Base-by-base conservation (phyloP, 2,888 invertebrate species). In the Biston stratarius region DNA sequence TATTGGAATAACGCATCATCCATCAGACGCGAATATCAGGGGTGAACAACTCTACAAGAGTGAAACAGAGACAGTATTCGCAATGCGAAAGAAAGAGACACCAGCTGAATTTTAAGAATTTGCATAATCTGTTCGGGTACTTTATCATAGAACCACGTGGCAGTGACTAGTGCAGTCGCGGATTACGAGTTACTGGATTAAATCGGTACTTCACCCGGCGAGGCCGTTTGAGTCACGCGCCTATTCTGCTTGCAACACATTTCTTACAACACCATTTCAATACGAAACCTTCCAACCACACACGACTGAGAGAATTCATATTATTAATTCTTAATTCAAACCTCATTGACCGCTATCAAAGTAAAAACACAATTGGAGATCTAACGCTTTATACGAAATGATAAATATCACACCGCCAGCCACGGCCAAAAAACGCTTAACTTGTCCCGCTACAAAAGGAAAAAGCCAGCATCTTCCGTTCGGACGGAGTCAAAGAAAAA, bases 131-230 rank as follows among this genome's bases (percentile, higher is more conserved):
- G 90, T 85, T 86, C 80, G 88, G 89, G 93, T 84, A 94, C 92
- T 94, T 94, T 93, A 93, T 94, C 93, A 94, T 92, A 88, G 92
- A 88, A 93, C 92, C 94, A 94, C 94, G 94, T 94, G 94, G 91
- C 89, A 88, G 90, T 94, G 94, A 93, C 94, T 93, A 92, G 90
- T 92, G 93, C 94, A 94, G 83, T 90, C 83, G 87, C 85, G 91
- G 93, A 91, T 92, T 93, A 92, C 87, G 87, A 81, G 79, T 79
- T 78, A 79, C 75, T 76, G 88, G 87, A 90, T 92, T 92, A 89
- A 89, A 90, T 87, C 87, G 83, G 78, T 83, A 83, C 83, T 82
- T 85, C 83, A 76, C 40, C 40, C n/a, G 15, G 42, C 45, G 81
- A 85, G 81, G 79, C 81, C 83, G 81, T 79, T 81, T 71, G 69